Base-by-base conservation (phyloP, 2,797 vertebrate genomes). In the Pseudochaenichthys georgianus region DNA sequence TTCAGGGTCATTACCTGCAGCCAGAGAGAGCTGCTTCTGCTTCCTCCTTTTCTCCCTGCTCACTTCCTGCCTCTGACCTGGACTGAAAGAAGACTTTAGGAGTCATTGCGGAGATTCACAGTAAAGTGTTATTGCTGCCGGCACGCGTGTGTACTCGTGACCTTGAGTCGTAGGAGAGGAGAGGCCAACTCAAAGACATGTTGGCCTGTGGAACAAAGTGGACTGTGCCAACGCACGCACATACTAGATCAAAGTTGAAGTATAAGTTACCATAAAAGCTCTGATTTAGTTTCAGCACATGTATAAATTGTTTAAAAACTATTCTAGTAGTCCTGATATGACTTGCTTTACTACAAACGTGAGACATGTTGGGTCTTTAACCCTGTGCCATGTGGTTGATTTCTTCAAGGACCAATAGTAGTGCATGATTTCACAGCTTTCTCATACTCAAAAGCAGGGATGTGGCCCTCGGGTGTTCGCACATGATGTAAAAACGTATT, bases 1-100 rank as follows among this genome's bases (percentile, higher is more conserved):
- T 84, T 92, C 87, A 83, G 87, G 91, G 90, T 94, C 87, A 88
- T 82, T 95, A 94, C 92, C 94, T 94, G 91, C 73, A 92, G 92
- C 90, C 89, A 84, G 73, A 80, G 85, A 89, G 89, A 64, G 83
- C 85, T 82, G 89, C 90, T 90, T 89, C 93, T 92, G 93, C 94
- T 95, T 95, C 94, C 94, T 93, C 86, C 89, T 89, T 92, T 91
- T 90, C 91, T 93, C 84, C 88, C 77, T 34, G 85, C 90, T 88
- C 80, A 79, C 94, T 94, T 96, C 94, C 95, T 94, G 88, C 83
- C 75, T 85, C 73, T 85, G 89, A 91, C 91, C 91, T 75, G 84
- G 66, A 81, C 79, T 92, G 93, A 87, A 93, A 81, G 80, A 86
- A 86, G 91, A 90, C 87, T 73, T 82, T 64, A 75, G 70, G 75